Evolutionary conservation across 2,797 vertebrate species (phyloP).

Genomic region (Glyptemys insculpta): DNA sequence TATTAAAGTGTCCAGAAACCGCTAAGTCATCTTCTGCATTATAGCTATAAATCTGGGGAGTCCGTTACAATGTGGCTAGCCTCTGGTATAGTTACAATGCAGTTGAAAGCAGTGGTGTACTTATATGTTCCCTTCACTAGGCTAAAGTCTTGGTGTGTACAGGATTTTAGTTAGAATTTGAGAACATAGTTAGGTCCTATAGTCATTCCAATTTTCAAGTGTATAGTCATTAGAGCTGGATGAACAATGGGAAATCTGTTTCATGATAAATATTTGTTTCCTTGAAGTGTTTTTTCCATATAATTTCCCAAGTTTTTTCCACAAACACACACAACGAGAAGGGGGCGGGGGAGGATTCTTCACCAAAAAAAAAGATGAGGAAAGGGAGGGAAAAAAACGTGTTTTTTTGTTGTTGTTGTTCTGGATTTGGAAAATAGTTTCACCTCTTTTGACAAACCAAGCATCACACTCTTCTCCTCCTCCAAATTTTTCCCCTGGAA

Average conservation of each 20-base stretch:
- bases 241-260: neutral
- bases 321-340: neutral
- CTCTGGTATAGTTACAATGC: neutral
- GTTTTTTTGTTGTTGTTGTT: neutral
- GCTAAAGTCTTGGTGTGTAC: neutral
- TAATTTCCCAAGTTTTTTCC: too few species aligned
- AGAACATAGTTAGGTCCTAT: neutral
- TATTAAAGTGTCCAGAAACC: neutral
- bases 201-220: neutral
- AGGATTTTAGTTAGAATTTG: neutral
- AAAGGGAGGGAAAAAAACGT: neutral
- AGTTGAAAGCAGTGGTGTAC: neutral
- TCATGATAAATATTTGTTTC: neutral
- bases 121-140: neutral
- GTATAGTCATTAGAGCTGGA: neutral
- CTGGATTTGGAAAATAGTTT: neutral
- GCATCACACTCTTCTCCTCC: neutral
- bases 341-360: neutral
- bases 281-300: neutral
- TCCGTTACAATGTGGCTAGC: constrained; percentile 3
- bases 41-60: neutral
- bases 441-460: neutral
- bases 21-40: neutral
- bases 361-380: neutral
- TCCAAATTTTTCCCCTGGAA: neutral